Base-by-base conservation (phyloP, 2,113 vertebrate species). In the Pollachius pollachius region DNA sequence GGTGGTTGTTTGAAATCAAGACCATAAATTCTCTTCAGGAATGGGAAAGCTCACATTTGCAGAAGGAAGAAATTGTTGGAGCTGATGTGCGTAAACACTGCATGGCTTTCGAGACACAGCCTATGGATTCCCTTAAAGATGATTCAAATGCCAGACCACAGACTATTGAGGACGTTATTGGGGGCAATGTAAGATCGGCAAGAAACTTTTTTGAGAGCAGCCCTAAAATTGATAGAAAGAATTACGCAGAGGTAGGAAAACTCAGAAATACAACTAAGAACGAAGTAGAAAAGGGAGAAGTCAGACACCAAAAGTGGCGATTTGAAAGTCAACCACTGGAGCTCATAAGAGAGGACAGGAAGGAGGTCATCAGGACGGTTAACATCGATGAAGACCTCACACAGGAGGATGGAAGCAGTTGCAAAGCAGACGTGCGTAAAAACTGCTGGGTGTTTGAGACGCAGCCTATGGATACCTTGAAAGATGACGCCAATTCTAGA, bases 391-490 rank as follows among this genome's bases (percentile, higher is more conserved):
- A 94, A 41, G 89, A 93, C 67, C 91, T 95, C 61, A 88, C 75
- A 30, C 93, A 90, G 67, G 94, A 95, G 66, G 90, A 95, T 68
- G 94, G 95, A 27, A 92, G 79, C 58, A 91, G 87, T 82, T 94
- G 88, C 72, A 92, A 82, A 75, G 88, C 89, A 34, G 91, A 91
- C 69, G 90, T 93, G 25, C 89, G 87, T 7, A 91, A 79, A 79
- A 92, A 96, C 76, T 94, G 95, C 79, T 94, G 93, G 95, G 90
- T 94, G 72, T 98, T 97, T 89, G 96, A 96, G 86, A 95, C 94
- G 0, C 93, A 94, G 71, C 92, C 95, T 69, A 91, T 96, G 90
- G 95, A 96, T 70, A 84, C 87, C 62, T 87, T 96, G 58, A 96
- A 94, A 85, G 93, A 95, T 68, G 81, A 85, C 72, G 81, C 92